Conservation (phyloP, 2,888 invertebrate genomes). For the Pyrochroa serraticornis region DNA sequence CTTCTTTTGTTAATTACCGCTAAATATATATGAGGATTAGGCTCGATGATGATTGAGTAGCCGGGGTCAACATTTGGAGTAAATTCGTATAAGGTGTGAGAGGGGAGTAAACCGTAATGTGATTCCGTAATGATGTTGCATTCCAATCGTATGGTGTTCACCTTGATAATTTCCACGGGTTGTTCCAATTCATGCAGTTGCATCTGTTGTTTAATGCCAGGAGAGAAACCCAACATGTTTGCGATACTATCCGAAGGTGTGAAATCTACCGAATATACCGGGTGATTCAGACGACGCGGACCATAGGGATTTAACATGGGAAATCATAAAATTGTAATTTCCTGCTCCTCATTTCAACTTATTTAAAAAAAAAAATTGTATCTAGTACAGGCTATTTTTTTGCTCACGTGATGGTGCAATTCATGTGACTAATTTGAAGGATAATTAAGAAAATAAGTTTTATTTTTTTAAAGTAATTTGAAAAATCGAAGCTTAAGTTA, state of each 20-base stretch:
- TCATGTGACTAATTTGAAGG: no score
- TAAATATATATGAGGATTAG: conserved; percentile 48
- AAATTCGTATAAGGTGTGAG: conserved; percentile 38
- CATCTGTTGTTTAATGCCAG: conserved; percentile 17
- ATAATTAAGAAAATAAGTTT: no score
- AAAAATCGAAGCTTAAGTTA: no score
- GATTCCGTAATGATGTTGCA: conserved; percentile 22
- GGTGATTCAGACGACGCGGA: no score
- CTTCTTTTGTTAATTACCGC: conserved; percentile 41
- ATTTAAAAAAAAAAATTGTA: no score
- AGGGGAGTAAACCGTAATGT: conserved; percentile 12
- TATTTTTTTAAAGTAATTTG: no score
- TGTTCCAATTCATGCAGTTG: no score
- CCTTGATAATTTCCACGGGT: conserved; percentile 33
- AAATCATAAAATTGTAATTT: no score
- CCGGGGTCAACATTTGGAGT: conserved; percentile 42
- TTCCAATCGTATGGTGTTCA: conserved; percentile 13
- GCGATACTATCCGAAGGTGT: conserved; percentile 21
- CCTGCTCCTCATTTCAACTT: no score
- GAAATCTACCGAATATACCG: conserved; percentile 21
- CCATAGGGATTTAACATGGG: no score
- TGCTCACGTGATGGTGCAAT: no score
- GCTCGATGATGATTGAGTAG: conserved; percentile 49
- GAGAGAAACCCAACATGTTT: conserved; percentile 13
- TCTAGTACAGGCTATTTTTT: no score